Evolutionary conservation across 2,797 vertebrate genomes (phyloP).

Genomic region (Gallirallus australis): DNA sequence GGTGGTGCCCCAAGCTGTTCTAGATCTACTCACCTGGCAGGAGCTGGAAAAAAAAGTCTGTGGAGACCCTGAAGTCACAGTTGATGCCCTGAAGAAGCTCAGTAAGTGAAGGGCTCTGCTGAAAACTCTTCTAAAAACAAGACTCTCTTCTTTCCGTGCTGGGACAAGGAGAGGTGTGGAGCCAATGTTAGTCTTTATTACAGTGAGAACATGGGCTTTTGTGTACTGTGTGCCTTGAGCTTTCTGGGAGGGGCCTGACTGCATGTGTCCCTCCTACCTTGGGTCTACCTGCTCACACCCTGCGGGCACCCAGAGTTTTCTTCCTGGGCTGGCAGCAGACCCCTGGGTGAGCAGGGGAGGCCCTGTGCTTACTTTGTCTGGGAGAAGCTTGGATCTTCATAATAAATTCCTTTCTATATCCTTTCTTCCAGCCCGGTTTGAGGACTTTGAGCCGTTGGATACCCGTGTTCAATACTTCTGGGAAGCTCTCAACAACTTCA

Average conservation of each 20-base stretch:
- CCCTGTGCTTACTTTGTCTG: background rate
- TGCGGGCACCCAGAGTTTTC: background rate
- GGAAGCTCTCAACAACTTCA: constrained; percentile 97
- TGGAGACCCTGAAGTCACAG: constrained; percentile 96
- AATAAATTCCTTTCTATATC: background rate
- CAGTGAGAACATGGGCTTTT: background rate
- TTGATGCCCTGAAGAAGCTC: constrained; percentile 95
- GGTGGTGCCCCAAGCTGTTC: constrained; percentile 96
- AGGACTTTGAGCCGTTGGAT: constrained; percentile 92
- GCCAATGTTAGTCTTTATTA: background rate
- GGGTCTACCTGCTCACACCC: fast-evolving
- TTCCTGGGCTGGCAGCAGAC: background rate
- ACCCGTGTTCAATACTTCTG: constrained; percentile 93
- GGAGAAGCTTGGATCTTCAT: background rate
- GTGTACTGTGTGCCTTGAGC: background rate
- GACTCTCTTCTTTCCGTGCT: background rate
- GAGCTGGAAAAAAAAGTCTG: constrained; percentile 97
- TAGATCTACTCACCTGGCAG: constrained; percentile 97
- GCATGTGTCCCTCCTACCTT: fast-evolving
- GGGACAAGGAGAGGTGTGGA: background rate
- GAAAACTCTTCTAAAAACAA: background rate
- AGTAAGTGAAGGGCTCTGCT: constrained; percentile 85
- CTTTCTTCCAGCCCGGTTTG: constrained; percentile 88
- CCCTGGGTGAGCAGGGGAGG: background rate
- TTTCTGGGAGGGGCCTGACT: background rate